A percentile compares a stretch with the other conserved stretches of the same genome.
Conservation (phyloP, 2,113 vertebrate genomes). For the Steatornis caripensis region DNA sequence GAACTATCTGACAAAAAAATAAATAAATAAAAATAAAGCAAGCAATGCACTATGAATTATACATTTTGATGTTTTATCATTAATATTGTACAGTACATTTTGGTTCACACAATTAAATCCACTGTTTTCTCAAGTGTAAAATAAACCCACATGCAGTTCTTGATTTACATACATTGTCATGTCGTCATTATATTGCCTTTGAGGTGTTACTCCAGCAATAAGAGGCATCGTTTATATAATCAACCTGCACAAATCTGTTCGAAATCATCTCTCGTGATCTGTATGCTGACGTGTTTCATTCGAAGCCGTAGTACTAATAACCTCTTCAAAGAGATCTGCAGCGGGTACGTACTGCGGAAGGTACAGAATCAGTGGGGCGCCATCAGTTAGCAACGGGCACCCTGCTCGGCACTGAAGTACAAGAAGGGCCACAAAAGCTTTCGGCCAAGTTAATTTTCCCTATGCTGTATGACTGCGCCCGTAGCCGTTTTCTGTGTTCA, state of each 20-base stretch:
- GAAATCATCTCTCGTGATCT: background rate
- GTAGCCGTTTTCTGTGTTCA: background rate
- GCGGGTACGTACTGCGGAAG: background rate
- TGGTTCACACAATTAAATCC: constrained; percentile 87
- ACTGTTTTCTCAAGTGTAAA: constrained; percentile 98
- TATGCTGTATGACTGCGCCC: background rate
- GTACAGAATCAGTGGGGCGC: background rate
- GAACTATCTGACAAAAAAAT: constrained; percentile 81
- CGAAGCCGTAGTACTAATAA: background rate
- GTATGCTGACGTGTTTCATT: constrained; percentile 31
- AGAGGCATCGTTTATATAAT: constrained; percentile 50
- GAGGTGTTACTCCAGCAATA: constrained; percentile 54
- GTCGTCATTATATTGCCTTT: constrained; percentile 72
- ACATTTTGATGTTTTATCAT: constrained; percentile 94
- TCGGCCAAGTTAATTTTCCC: background rate
- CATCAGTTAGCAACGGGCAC: background rate
- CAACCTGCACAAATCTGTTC: constrained; percentile 19
- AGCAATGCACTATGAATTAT: constrained; percentile 88
- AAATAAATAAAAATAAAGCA: constrained; percentile 81
- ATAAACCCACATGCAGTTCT: constrained; percentile 98
- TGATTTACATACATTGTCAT: constrained; percentile 87
- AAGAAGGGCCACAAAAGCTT: background rate
- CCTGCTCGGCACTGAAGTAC: background rate
- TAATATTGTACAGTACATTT: constrained; percentile 92
- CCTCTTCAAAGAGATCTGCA: constrained; percentile 16